Percentiles rank a stretch among this genome's conserved stretches.
Evolutionary conservation across 2,113 vertebrate genomes (phyloP).

Genomic region (Zapornia atra): DNA sequence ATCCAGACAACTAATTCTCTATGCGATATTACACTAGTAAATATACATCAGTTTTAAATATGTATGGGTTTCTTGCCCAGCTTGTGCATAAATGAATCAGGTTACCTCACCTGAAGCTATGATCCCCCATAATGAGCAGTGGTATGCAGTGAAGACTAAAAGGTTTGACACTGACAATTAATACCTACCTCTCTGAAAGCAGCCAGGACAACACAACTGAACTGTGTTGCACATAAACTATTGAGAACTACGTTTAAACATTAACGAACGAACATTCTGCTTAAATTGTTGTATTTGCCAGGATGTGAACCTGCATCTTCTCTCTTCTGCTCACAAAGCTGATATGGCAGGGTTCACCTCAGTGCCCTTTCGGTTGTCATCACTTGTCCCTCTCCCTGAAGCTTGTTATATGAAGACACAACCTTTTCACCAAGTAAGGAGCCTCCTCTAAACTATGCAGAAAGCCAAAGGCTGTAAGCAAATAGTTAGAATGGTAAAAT

Average conservation of each 20-base stretch:
- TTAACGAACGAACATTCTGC: conserved; percentile 12
- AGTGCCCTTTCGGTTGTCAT: not conserved
- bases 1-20: conserved; percentile 18
- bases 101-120: conserved; percentile 63
- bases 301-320: conserved; percentile 14
- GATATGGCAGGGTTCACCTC: not conserved
- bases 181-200: conserved; percentile 24
- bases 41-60: conserved; percentile 65
- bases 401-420: not conserved
- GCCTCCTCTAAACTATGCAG: not conserved
- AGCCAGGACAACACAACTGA: conserved; percentile 13
- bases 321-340: not conserved
- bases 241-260: conserved; percentile 36
- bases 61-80: conserved; percentile 44
- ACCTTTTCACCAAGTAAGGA: not conserved
- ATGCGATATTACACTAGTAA: conserved; percentile 56
- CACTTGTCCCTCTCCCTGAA: not conserved
- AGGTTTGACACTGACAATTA: conserved; percentile 44
- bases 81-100: conserved; percentile 47
- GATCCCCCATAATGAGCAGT: conserved; percentile 60
- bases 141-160: conserved; percentile 46
- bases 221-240: conserved; percentile 30
- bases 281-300: conserved; percentile 5
- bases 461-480: not conserved
- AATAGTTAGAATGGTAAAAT: not conserved